These are phyloP conservation scores for Malachius bipustulatus DNA, from an alignment of 2,888 invertebrate species.

Conservation along the genomic window DNA sequence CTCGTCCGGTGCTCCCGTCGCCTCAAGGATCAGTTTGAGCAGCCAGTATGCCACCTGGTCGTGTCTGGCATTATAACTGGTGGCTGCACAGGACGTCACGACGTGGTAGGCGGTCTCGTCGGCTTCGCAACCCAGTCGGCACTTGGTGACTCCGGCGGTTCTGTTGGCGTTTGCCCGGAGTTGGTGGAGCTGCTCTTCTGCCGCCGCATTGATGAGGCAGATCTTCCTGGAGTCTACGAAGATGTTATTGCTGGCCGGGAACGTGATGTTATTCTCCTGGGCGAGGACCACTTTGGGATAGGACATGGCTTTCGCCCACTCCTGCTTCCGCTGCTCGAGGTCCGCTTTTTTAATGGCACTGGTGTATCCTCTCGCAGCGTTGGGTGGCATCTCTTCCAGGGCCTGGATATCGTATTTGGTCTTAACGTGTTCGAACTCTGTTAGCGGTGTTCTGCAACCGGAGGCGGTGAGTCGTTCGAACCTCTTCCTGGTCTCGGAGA, in stretches of 20 bases:
- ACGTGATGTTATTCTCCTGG: not conserved
- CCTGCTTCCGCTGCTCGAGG: not conserved
- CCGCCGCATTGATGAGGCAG: not conserved
- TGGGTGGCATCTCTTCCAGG: not conserved
- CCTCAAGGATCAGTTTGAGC: not conserved
- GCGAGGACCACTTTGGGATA: not conserved
- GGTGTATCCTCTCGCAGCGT: not conserved
- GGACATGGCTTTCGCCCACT: not conserved
- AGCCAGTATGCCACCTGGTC: constrained; percentile 7
- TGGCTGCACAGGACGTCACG: constrained; percentile 6
- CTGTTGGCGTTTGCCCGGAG: constrained; percentile 1
- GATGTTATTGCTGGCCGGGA: not conserved
- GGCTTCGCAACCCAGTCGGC: constrained; percentile 5
- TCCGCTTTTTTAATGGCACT: not conserved
- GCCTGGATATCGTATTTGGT: constrained; percentile 5
- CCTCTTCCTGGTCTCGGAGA: not conserved
- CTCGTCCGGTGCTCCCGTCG: not conserved
- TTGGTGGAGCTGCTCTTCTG: constrained; percentile 5
- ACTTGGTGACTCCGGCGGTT: not conserved
- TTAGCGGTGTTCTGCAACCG: constrained; percentile 12
- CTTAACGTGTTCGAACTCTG: constrained; percentile 7
- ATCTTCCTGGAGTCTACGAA: not conserved
- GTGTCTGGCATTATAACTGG: constrained; percentile 4
- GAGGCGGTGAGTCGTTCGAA: constrained; percentile 4
- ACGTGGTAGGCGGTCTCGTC: constrained; percentile 8